Conservation (phyloP, 2,113 vertebrate genomes). For the Cyrtonyx montezumae region DNA sequence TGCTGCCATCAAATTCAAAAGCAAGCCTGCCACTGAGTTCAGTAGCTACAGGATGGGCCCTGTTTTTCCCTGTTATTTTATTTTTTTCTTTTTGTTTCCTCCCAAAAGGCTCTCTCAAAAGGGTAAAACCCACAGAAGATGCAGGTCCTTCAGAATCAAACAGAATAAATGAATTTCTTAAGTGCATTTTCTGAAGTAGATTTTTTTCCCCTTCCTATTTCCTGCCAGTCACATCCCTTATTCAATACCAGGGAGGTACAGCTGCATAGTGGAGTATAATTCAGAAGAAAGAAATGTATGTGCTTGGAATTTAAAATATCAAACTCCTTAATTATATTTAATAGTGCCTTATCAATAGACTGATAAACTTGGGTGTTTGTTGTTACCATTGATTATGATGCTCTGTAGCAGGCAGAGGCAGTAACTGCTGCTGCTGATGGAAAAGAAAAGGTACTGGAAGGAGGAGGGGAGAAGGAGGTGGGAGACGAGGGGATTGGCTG, state of each 20-base stretch:
- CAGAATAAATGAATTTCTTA: not conserved
- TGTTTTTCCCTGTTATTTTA: not conserved
- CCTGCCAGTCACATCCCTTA: not conserved
- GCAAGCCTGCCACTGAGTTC: not conserved
- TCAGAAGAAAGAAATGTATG: not conserved
- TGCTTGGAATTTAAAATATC: not conserved
- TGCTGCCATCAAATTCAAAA: not conserved
- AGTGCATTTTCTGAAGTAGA: not conserved
- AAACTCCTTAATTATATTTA: not conserved
- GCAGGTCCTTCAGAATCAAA: not conserved
- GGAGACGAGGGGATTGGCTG: constrained; percentile 58
- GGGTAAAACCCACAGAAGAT: not conserved
- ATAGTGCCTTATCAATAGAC: constrained; percentile 1
- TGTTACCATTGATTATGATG: constrained; percentile 39
- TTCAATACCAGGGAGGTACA: not conserved
- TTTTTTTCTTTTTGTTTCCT: not conserved
- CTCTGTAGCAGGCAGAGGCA: constrained; percentile 41
- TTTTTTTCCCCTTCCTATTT: not conserved
- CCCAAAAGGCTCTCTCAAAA: not conserved
- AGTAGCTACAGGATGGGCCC: not conserved
- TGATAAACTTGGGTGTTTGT: constrained; percentile 18
- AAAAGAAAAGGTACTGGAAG: constrained; percentile 65
- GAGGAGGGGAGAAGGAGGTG: constrained; percentile 42
- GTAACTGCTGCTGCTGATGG: constrained; percentile 41
- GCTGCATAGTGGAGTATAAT: not conserved